Evolutionary conservation across 2,888 invertebrate genomes (phyloP).

Genomic region (Lycocerus yunnanus): DNA sequence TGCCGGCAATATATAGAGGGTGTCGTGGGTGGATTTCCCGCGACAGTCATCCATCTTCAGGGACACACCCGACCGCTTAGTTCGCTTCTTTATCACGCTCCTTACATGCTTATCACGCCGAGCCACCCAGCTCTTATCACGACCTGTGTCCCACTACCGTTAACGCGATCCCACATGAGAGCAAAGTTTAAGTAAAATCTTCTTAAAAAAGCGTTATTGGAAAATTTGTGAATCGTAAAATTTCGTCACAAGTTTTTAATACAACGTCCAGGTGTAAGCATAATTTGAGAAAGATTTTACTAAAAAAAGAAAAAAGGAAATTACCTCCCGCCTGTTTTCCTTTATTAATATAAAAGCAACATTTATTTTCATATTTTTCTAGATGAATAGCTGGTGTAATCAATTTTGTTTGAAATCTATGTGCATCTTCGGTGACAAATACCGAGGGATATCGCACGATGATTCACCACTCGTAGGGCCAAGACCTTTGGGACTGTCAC

Average conservation of each 20-base stretch:
- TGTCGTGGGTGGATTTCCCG: conserved; percentile 56
- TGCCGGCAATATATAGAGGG: conserved; percentile 49
- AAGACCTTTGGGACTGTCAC: conserved; percentile 36
- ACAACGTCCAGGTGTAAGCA: background rate
- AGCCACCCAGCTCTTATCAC: conserved; percentile 51
- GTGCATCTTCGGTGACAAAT: conserved; percentile 29
- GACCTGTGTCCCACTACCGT: conserved; percentile 48
- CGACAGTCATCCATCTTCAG: conserved; percentile 57
- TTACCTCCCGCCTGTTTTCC: background rate
- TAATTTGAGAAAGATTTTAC: background rate
- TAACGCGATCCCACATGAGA: conserved; percentile 40
- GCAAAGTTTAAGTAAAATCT: conserved; percentile 24
- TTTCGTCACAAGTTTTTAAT: background rate
- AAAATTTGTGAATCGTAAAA: background rate
- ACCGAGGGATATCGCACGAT: conserved; percentile 30
- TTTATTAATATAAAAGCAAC: background rate
- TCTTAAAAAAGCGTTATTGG: background rate
- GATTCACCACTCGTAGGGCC: conserved; percentile 35
- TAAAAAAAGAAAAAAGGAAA: background rate
- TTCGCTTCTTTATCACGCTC: conserved; percentile 51
- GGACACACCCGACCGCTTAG: conserved; percentile 56
- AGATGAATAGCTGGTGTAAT: conserved; percentile 4
- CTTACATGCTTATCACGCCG: conserved; percentile 57
- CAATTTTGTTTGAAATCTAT: conserved; percentile 27
- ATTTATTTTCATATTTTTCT: background rate